phyloP scores from a whole-genome alignment of 2,113 vertebrate species.

The Tauraco erythrolophus region DNA sequence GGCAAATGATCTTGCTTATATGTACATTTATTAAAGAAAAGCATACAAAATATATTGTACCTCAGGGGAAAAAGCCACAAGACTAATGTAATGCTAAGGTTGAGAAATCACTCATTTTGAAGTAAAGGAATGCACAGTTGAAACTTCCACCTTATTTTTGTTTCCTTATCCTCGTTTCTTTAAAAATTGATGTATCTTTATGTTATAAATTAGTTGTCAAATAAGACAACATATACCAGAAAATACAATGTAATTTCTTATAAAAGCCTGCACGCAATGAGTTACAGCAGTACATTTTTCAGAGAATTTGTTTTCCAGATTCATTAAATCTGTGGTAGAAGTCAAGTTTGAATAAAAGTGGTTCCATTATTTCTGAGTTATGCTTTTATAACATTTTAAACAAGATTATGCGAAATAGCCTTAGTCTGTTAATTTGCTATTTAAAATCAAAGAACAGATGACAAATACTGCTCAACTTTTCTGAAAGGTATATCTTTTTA shows the following conservation, averaged over 20 bases:
- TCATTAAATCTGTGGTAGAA: slow-evolving; percentile 31
- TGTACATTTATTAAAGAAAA: slow-evolving; percentile 49
- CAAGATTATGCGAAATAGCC: slow-evolving; percentile 1
- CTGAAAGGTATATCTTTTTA: background rate
- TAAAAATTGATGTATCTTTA: slow-evolving; percentile 18
- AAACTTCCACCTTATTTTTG: background rate
- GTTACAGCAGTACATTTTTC: slow-evolving; percentile 9
- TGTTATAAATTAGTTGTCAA: slow-evolving; percentile 51
- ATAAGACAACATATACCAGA: background rate
- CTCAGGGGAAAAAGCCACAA: slow-evolving; percentile 10
- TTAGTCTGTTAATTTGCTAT: background rate
- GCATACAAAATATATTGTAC: slow-evolving; percentile 22
- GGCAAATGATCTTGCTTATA: slow-evolving; percentile 45
- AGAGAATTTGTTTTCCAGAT: slow-evolving; percentile 20
- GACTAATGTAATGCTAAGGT: background rate
- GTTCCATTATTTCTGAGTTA: slow-evolving; percentile 30
- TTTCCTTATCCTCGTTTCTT: background rate
- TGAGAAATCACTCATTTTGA: slow-evolving; percentile 31
- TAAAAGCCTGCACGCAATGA: slow-evolving; percentile 20
- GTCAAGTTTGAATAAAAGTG: slow-evolving; percentile 30
- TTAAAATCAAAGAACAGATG: background rate
- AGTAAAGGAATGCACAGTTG: background rate
- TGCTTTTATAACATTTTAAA: slow-evolving; percentile 47
- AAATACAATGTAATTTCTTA: slow-evolving; percentile 39
- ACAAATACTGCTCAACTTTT: background rate